Conservation (phyloP, 2,797 vertebrate genomes). For the Gambusia yucatana region DNA sequence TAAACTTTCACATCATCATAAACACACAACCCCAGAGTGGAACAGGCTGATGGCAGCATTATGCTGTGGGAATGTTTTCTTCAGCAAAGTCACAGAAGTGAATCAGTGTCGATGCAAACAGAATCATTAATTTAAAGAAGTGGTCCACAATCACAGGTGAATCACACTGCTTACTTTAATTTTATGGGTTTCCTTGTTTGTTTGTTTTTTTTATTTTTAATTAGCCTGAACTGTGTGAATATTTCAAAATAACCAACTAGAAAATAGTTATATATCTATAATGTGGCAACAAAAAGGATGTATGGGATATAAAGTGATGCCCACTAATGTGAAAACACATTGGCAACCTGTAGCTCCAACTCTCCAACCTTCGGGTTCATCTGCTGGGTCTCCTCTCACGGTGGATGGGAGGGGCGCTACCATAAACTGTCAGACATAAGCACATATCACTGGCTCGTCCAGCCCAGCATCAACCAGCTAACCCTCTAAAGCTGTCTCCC, state of each 20-base stretch:
- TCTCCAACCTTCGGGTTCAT: conserved; percentile 23
- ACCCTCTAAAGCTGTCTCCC: conserved; percentile 72
- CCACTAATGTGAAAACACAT: conserved; percentile 35
- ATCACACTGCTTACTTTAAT: neutral
- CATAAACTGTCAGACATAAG: conserved; percentile 65
- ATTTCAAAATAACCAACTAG: neutral
- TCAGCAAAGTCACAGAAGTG: neutral
- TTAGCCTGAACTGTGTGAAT: neutral
- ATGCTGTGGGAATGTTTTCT: neutral
- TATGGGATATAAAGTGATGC: conserved; percentile 11
- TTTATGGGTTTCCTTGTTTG: neutral
- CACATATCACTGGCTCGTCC: conserved; percentile 65
- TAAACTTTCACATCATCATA: neutral
- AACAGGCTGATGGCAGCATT: neutral
- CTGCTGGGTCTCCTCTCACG: conserved; percentile 32
- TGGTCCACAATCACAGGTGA: neutral
- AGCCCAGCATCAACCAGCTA: conserved; percentile 63
- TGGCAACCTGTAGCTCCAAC: conserved; percentile 24
- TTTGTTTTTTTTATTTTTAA: neutral
- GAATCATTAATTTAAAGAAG: neutral
- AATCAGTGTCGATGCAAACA: neutral
- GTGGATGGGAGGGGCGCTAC: conserved; percentile 48
- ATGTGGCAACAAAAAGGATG: neutral
- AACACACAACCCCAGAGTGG: neutral
- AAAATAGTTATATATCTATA: neutral